Conservation (phyloP, 2,888 invertebrate genomes). For the Dryococelus australis region DNA sequence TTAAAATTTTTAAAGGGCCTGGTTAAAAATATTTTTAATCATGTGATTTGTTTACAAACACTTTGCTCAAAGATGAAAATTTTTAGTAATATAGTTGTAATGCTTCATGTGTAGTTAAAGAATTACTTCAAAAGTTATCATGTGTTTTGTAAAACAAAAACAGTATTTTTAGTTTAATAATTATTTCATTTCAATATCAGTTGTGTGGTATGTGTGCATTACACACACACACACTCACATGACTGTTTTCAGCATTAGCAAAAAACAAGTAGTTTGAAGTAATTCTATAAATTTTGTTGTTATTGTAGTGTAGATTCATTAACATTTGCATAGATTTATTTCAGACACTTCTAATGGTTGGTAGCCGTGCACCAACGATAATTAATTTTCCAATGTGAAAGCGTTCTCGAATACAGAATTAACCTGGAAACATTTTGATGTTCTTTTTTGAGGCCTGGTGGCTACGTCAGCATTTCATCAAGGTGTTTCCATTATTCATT, state of each 20-base stretch:
- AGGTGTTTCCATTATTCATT: slow-evolving; percentile 61
- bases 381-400: background rate
- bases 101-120: background rate
- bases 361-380: slow-evolving; percentile 19
- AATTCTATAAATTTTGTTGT: background rate
- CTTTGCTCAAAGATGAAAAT: background rate
- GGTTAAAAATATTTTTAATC: no score
- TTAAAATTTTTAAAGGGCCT: no score
- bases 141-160: background rate
- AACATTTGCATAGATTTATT: slow-evolving; percentile 36
- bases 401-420: slow-evolving; percentile 25
- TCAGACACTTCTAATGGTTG: slow-evolving; percentile 35
- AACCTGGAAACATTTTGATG: slow-evolving; percentile 62
- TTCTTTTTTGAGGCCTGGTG: slow-evolving; percentile 43
- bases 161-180: background rate
- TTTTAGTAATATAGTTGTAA: background rate
- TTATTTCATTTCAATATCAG: no score
- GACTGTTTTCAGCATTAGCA: no score
- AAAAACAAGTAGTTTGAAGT: background rate
- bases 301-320: slow-evolving; percentile 26
- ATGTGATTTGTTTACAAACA: background rate
- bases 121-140: background rate
- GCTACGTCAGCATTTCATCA: slow-evolving; percentile 57
- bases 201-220: no score
- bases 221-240: no score